phyloP scores from a whole-genome alignment of 1,140 invertebrate species.

The Drosophila nigromelanica region DNA sequence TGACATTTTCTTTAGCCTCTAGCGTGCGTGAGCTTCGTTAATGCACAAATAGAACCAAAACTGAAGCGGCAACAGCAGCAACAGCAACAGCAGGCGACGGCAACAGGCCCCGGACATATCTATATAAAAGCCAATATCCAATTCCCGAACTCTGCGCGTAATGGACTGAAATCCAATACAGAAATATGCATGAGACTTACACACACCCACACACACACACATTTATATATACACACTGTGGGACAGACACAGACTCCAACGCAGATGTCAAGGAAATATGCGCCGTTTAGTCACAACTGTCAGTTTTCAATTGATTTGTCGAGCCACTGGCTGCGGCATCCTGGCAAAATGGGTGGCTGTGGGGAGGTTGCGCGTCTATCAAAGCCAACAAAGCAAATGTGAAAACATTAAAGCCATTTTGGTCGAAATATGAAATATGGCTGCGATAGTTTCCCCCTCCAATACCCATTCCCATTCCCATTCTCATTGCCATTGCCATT shows the following conservation, averaged over 20 bases:
- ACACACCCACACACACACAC: constrained; percentile 4
- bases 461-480: neutral
- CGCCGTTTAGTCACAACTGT: constrained; percentile 81
- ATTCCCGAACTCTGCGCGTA: constrained; percentile 74
- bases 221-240: neutral
- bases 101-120: constrained; percentile 60
- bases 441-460: constrained; percentile 54
- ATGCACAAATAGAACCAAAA: constrained; percentile 45
- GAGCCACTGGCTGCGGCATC: constrained; percentile 49
- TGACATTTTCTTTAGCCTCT: constrained; percentile 67
- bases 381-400: constrained; percentile 81
- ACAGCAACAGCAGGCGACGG: constrained; percentile 38
- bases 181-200: constrained; percentile 72
- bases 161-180: constrained; percentile 82
- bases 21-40: constrained; percentile 79
- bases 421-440: constrained; percentile 61
- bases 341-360: neutral
- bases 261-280: constrained; percentile 81
- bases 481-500: constrained; percentile 63
- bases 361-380: constrained; percentile 54
- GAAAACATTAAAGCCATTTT: constrained; percentile 81
- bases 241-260: constrained; percentile 38
- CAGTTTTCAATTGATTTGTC: constrained; percentile 82
- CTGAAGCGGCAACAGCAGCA: constrained; percentile 8
- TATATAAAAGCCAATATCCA: constrained; percentile 79